Evolutionary conservation across 2,888 invertebrate species (phyloP).

Genomic region (Listrodromus nycthemerus): DNA sequence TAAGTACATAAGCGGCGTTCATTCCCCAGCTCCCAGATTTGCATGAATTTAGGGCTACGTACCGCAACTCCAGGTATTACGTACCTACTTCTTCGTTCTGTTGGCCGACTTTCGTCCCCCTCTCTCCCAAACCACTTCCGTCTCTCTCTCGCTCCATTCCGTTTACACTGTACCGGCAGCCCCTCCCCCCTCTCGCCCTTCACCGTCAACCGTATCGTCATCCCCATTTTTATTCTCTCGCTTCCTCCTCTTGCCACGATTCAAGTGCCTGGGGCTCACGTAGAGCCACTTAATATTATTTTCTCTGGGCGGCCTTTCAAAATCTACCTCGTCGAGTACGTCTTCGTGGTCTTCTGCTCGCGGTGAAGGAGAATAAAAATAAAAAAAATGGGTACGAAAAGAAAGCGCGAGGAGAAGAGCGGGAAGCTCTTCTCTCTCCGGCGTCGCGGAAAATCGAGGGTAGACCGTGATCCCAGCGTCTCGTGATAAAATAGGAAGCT

Average conservation of each 20-base stretch:
- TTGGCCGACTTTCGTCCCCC: constrained; percentile 47
- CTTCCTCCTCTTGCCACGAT: constrained; percentile 29
- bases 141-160: constrained; percentile 28
- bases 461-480: constrained; percentile 50
- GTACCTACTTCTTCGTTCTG: constrained; percentile 53
- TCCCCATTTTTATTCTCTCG: constrained; percentile 28
- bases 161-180: constrained; percentile 19
- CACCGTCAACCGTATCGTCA: constrained; percentile 27
- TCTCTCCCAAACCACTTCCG: constrained; percentile 11
- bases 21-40: constrained; percentile 63
- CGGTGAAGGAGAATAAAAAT: constrained; percentile 41
- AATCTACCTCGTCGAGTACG: constrained; percentile 68
- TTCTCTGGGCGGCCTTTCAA: constrained; percentile 64
- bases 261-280: constrained; percentile 60
- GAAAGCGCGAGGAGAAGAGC: constrained; percentile 41
- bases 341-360: constrained; percentile 53
- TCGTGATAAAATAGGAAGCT: constrained; percentile 70
- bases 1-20: constrained; percentile 67
- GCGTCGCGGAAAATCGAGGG: constrained; percentile 63
- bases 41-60: constrained; percentile 66
- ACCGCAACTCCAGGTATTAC: constrained; percentile 48
- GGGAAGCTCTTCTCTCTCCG: constrained; percentile 46
- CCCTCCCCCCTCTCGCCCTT: neutral
- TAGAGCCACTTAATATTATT: constrained; percentile 72
- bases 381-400: constrained; percentile 34